phyloP scores from a whole-genome alignment of 1,140 invertebrate genomes.

The Lucilia sericata region DNA sequence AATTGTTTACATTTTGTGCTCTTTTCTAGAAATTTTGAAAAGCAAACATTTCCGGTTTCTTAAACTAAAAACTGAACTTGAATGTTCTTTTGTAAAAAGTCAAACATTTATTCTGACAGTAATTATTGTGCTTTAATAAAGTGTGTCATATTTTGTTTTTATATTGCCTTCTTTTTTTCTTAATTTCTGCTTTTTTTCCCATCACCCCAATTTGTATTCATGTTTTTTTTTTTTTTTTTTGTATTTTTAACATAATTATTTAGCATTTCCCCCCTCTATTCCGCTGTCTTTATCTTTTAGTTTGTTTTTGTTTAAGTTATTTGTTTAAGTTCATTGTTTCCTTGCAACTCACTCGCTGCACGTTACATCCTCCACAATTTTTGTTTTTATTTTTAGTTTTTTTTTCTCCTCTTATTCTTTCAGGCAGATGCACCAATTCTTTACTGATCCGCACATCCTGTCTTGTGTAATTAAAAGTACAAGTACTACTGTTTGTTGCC shows the following conservation, averaged over 20 bases:
- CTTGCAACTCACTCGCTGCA: neutral
- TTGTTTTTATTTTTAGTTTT: neutral
- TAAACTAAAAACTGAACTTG: too few relatives aligned
- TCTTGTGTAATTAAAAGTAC: slow-evolving; percentile 30
- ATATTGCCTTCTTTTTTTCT: too few relatives aligned
- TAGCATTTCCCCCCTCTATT: neutral
- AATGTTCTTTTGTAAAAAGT: too few relatives aligned
- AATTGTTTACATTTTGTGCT: too few relatives aligned
- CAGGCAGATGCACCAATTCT: slow-evolving; percentile 46
- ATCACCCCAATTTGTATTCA: too few relatives aligned
- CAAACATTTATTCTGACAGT: too few relatives aligned
- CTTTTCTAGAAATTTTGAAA: too few relatives aligned
- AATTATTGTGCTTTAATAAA: too few relatives aligned
- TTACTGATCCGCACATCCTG: slow-evolving; percentile 48
- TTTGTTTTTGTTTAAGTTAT: neutral
- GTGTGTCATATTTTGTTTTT: too few relatives aligned
- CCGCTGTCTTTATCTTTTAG: neutral
- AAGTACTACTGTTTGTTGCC: neutral
- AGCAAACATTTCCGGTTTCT: too few relatives aligned
- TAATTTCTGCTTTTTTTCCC: too few relatives aligned
- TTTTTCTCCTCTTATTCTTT: neutral
- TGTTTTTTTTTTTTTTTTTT: neutral
- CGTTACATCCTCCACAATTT: neutral
- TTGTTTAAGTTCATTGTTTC: neutral
- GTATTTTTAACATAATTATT: neutral